Percentiles rank a stretch among this genome's conserved stretches.
Conservation (phyloP, 1,140 invertebrate genomes). For the Papilio machaon region DNA sequence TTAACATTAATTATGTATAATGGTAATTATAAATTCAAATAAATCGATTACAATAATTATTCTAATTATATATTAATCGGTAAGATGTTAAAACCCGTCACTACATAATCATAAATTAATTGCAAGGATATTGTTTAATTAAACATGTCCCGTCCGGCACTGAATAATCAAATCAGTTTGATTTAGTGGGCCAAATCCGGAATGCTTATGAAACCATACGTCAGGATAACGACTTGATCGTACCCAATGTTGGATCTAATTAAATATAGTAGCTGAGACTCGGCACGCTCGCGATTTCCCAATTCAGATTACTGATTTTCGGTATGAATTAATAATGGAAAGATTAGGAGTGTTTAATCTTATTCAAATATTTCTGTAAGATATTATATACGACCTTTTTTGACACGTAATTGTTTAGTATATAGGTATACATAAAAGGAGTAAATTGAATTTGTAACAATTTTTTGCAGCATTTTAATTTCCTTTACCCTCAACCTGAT, state of each 20-base stretch:
- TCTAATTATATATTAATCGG: neutral
- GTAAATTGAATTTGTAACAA: no score
- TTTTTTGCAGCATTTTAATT: no score
- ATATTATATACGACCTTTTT: neutral
- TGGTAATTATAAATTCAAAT: neutral
- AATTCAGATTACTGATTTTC: constrained; percentile 3
- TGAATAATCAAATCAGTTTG: constrained; percentile 39
- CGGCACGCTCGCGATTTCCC: neutral
- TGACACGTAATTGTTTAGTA: neutral
- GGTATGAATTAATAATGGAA: neutral
- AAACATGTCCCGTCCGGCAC: constrained; percentile 28
- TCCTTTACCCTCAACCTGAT: neutral
- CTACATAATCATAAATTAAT: constrained; percentile 32
- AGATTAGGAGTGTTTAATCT: neutral
- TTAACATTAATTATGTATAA: no score
- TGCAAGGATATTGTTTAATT: constrained; percentile 30
- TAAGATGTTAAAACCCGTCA: neutral
- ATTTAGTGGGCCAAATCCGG: constrained; percentile 35
- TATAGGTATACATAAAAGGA: no score
- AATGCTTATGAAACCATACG: constrained; percentile 39
- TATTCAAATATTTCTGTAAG: neutral
- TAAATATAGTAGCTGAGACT: constrained; percentile 14
- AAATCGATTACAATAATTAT: neutral
- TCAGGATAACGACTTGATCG: constrained; percentile 39
- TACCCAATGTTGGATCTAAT: constrained; percentile 27